Evolutionary conservation across 2,888 invertebrate species (phyloP).

Genomic region (Aricia artaxerxes): DNA sequence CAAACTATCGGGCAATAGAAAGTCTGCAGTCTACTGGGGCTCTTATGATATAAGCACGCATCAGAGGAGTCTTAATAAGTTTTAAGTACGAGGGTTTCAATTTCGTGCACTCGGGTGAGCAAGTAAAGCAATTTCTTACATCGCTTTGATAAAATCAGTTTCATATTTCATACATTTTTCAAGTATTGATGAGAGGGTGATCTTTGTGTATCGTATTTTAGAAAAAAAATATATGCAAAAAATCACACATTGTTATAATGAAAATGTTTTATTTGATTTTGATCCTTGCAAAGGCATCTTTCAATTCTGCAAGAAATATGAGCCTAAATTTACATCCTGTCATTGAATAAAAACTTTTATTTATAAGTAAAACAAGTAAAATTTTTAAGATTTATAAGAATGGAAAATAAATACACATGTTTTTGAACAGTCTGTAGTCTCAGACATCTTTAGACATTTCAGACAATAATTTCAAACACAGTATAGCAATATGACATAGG

Average conservation of each 20-base stretch:
- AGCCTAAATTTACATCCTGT: not conserved
- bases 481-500: too few relatives aligned
- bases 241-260: not conserved
- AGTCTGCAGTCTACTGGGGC: too few relatives aligned
- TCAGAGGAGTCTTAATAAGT: constrained; percentile 31
- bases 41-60: constrained; percentile 25
- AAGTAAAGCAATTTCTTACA: constrained; percentile 11
- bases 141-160: not conserved
- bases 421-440: not conserved
- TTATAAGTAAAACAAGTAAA: not conserved
- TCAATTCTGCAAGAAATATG: not conserved
- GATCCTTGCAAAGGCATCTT: not conserved
- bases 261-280: not conserved
- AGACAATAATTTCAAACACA: not conserved
- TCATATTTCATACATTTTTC: not conserved
- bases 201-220: not conserved
- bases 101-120: constrained; percentile 23
- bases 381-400: not conserved
- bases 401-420: constrained; percentile 5
- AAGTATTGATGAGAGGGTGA: not conserved
- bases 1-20: too few relatives aligned
- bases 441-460: constrained; percentile 11
- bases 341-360: not conserved
- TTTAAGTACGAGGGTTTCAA: constrained; percentile 32
- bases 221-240: not conserved